A percentile compares a stretch with the other conserved stretches of the same genome.
These are phyloP conservation scores for Andrena praecox DNA, from an alignment of 2,888 invertebrate species.

Conservation along the genomic window DNA sequence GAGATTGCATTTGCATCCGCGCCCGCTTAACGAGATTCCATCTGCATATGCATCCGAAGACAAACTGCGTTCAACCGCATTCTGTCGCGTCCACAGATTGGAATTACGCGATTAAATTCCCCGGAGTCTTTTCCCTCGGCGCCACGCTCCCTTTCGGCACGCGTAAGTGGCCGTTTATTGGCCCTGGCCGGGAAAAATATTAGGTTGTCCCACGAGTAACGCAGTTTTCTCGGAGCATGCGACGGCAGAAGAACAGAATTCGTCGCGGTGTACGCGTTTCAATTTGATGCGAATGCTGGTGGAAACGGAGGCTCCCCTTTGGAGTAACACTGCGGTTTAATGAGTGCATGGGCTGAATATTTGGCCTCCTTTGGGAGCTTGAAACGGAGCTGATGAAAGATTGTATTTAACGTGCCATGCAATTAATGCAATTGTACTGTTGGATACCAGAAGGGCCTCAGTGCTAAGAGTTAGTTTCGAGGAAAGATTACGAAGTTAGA, in stretches of 20 bases:
- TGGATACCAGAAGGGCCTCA: no score
- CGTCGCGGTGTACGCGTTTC: not conserved
- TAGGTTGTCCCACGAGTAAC: not conserved
- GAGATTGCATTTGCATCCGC: constrained; percentile 65
- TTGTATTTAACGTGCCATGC: no score
- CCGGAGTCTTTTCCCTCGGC: constrained; percentile 4
- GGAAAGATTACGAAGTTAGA: no score
- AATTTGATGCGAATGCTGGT: not conserved
- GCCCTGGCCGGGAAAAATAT: not conserved
- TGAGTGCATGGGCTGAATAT: no score
- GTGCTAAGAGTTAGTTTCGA: no score
- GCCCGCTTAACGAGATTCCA: constrained; percentile 59
- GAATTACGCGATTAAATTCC: constrained; percentile 59
- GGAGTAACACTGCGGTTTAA: no score
- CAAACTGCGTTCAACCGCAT: constrained; percentile 62
- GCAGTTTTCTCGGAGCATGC: not conserved
- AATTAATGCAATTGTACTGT: no score
- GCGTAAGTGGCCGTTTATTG: constrained; percentile 45
- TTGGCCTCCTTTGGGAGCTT: no score
- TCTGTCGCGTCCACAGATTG: constrained; percentile 57
- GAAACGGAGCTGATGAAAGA: no score
- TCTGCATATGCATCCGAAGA: constrained; percentile 59
- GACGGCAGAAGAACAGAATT: not conserved
- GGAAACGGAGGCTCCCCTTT: not conserved
- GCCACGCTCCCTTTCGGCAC: constrained; percentile 11